A percentile compares a stretch with the other conserved stretches of the same genome.
These are phyloP conservation scores for Marasmarcha lunaedactyla DNA, from an alignment of 2,888 invertebrate species.

Conservation along the genomic window DNA sequence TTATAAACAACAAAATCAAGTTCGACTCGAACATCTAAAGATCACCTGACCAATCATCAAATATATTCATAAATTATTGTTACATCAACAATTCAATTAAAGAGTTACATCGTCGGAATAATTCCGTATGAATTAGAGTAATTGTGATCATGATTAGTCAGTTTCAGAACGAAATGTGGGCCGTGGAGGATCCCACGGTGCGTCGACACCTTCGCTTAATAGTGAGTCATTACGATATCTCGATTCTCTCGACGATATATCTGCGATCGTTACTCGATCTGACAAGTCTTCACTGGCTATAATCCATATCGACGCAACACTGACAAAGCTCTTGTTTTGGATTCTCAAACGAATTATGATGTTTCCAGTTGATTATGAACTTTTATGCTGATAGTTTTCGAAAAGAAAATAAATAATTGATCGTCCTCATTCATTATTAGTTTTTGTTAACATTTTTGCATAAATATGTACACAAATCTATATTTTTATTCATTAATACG, in stretches of 20 bases:
- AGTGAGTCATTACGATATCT: conserved; percentile 60
- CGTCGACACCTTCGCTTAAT: conserved; percentile 58
- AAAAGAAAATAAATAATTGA: too few relatives aligned
- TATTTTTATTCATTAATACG: neutral
- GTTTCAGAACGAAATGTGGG: conserved; percentile 46
- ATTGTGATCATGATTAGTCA: conserved; percentile 55
- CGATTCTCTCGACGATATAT: conserved; percentile 34
- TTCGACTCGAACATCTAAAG: too few relatives aligned
- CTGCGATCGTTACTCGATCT: conserved; percentile 23
- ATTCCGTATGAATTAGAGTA: conserved; percentile 61
- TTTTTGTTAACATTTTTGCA: too few relatives aligned
- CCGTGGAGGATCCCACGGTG: conserved; percentile 55
- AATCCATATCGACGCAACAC: conserved; percentile 40
- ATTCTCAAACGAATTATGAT: conserved; percentile 37
- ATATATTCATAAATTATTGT: conserved; percentile 12
- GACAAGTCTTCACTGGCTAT: conserved; percentile 45
- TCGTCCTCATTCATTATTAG: too few relatives aligned
- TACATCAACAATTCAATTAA: conserved; percentile 58
- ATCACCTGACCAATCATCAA: conserved; percentile 29
- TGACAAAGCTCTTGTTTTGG: conserved; percentile 48
- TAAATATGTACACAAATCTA: neutral
- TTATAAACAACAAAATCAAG: too few relatives aligned
- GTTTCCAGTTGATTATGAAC: conserved; percentile 14
- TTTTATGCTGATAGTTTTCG: too few relatives aligned
- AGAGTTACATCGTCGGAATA: conserved; percentile 45